phyloP scores from a whole-genome alignment of 23 tunicate species.

The Corella eumyota region DNA sequence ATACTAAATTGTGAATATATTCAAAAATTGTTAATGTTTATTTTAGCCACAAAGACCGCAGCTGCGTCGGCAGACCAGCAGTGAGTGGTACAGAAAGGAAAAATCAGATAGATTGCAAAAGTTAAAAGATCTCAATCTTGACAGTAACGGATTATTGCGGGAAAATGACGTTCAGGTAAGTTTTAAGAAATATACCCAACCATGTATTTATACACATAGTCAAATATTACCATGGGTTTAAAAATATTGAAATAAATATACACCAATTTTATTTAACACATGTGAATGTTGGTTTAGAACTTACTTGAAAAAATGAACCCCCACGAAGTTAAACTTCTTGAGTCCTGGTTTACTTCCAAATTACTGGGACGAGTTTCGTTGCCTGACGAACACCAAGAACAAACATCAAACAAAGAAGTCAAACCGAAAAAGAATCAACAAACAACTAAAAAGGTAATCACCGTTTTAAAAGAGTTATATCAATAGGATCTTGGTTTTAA shows the following conservation, averaged over 20 bases:
- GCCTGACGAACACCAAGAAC: no score
- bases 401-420: no score
- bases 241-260: neutral
- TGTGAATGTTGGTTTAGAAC: no score
- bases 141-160: constrained; percentile 8
- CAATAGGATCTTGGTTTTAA: no score
- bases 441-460: constrained; percentile 1
- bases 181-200: neutral
- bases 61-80: constrained; percentile 59
- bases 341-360: constrained; percentile 71
- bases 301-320: constrained; percentile 59
- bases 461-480: no score
- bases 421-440: no score
- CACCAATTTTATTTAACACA: no score
- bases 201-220: neutral
- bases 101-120: constrained; percentile 24
- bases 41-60: constrained; percentile 39
- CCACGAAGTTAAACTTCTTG: constrained; percentile 42
- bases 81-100: constrained; percentile 73
- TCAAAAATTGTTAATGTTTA: neutral
- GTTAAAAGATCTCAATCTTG: constrained; percentile 25
- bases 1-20: neutral
- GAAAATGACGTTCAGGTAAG: constrained; percentile 41
- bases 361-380: constrained; percentile 33
- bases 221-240: neutral